These are phyloP conservation scores for Cheilosia scutellata DNA, from an alignment of 2,888 invertebrate genomes.

Conservation along the genomic window DNA sequence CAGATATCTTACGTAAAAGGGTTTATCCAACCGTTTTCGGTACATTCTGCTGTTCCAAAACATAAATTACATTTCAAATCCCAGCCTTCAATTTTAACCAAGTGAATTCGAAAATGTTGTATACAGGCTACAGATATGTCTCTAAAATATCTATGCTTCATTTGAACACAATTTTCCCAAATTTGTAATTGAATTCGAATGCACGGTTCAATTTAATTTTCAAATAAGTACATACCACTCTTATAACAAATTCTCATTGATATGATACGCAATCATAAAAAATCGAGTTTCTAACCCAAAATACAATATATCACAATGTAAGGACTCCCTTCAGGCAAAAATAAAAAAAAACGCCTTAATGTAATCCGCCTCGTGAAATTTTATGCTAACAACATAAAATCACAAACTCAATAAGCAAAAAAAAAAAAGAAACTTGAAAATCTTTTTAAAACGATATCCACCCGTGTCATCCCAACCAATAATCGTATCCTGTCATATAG, in stretches of 20 bases:
- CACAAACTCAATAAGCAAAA: conserved; percentile 62
- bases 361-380: conserved; percentile 75
- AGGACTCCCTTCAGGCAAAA: conserved; percentile 16
- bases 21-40: too few species aligned
- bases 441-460: conserved; percentile 73
- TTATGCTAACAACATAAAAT: conserved; percentile 76
- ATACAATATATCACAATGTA: conserved; percentile 37
- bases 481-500: conserved; percentile 75
- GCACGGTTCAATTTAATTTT: conserved; percentile 6
- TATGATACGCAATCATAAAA: conserved; percentile 58
- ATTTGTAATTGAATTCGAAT: not conserved
- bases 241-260: conserved; percentile 32
- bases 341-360: conserved; percentile 49
- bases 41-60: too few species aligned
- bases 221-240: not conserved
- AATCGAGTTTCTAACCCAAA: conserved; percentile 49
- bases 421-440: conserved; percentile 54
- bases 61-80: too few species aligned
- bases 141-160: too few species aligned
- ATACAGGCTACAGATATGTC: too few species aligned
- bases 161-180: too few species aligned
- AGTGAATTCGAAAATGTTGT: too few species aligned
- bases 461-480: conserved; percentile 74
- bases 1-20: too few species aligned
- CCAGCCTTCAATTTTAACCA: too few species aligned